phyloP scores from a whole-genome alignment of 2,888 invertebrate species.

The Hirtodrosophila histrioides region DNA sequence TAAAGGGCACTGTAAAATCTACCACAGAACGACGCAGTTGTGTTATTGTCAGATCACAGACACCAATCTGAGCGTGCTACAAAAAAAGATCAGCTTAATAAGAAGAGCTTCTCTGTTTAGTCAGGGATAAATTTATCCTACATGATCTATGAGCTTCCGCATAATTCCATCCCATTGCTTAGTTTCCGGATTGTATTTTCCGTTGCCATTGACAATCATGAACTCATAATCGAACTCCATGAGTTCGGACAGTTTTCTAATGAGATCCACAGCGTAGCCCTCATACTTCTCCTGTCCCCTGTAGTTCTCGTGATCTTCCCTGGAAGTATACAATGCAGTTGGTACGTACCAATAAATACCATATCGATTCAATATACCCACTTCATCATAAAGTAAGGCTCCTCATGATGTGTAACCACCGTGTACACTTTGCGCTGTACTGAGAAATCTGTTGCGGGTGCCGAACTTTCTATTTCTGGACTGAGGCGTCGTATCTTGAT shows the following conservation, averaged over 20 bases:
- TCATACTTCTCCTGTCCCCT: slow-evolving; percentile 89
- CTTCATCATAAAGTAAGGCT: slow-evolving; percentile 89
- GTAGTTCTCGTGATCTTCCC: slow-evolving; percentile 85
- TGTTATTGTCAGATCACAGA: slow-evolving; percentile 98
- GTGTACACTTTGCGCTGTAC: slow-evolving; percentile 87
- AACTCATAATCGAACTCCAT: slow-evolving; percentile 89
- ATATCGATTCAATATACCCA: slow-evolving; percentile 47
- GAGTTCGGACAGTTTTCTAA: slow-evolving; percentile 90
- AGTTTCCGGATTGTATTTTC: slow-evolving; percentile 88
- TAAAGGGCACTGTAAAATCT: slow-evolving; percentile 98
- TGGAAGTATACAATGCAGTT: slow-evolving; percentile 26
- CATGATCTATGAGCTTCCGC: slow-evolving; percentile 90
- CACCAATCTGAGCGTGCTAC: slow-evolving; percentile 96
- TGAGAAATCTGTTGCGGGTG: slow-evolving; percentile 85
- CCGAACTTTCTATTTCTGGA: slow-evolving; percentile 48
- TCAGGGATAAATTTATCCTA: slow-evolving; percentile 81
- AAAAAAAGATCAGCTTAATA: slow-evolving; percentile 66
- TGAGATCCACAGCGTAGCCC: slow-evolving; percentile 96
- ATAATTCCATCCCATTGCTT: slow-evolving; percentile 93
- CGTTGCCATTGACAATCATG: slow-evolving; percentile 89
- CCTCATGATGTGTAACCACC: slow-evolving; percentile 90
- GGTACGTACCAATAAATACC: slow-evolving; percentile 82
- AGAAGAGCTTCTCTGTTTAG: too few species aligned
- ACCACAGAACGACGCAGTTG: slow-evolving; percentile 93
- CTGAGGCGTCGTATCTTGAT: slow-evolving; percentile 59